Conservation (phyloP, 2,888 invertebrate genomes). For the Cephus spinipes region DNA sequence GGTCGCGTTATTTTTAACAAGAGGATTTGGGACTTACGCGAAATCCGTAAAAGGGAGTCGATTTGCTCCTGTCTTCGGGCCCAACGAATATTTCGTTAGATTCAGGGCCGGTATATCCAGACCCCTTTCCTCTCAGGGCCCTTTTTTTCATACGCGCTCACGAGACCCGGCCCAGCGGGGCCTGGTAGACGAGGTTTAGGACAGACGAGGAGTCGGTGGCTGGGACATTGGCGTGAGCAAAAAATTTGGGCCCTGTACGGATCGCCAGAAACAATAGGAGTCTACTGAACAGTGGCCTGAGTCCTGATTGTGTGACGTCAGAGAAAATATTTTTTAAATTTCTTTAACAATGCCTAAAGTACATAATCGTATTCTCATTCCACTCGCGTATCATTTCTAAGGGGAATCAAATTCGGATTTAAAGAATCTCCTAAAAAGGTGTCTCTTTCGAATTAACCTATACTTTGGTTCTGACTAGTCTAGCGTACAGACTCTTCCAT, state of each 20-base stretch:
- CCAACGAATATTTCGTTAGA: slow-evolving; percentile 40
- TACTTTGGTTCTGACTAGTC: too few species aligned
- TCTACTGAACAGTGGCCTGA: too few species aligned
- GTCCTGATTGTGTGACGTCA: too few species aligned
- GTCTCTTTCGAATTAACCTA: too few species aligned
- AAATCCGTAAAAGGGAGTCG: slow-evolving; percentile 8
- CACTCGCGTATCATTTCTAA: too few species aligned
- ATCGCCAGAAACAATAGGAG: too few species aligned
- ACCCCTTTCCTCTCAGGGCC: slow-evolving; percentile 21
- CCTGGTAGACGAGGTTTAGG: slow-evolving; percentile 35
- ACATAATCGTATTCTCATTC: too few species aligned
- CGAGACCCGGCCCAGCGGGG: slow-evolving; percentile 30
- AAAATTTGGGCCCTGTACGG: slow-evolving; percentile 2
- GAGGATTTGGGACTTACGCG: not conserved
- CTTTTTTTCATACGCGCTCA: slow-evolving; percentile 37
- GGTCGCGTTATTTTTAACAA: not conserved
- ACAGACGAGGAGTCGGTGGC: slow-evolving; percentile 23
- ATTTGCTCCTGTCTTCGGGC: not conserved
- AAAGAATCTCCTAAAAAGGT: too few species aligned
- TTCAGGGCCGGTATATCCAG: slow-evolving; percentile 40
- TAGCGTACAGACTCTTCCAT: too few species aligned
- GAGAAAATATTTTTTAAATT: too few species aligned
- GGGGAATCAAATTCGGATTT: too few species aligned
- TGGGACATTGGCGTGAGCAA: slow-evolving; percentile 38
- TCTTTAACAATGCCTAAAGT: not conserved